phyloP scores from a whole-genome alignment of 2,888 invertebrate genomes.

The Synergus itoensis region DNA sequence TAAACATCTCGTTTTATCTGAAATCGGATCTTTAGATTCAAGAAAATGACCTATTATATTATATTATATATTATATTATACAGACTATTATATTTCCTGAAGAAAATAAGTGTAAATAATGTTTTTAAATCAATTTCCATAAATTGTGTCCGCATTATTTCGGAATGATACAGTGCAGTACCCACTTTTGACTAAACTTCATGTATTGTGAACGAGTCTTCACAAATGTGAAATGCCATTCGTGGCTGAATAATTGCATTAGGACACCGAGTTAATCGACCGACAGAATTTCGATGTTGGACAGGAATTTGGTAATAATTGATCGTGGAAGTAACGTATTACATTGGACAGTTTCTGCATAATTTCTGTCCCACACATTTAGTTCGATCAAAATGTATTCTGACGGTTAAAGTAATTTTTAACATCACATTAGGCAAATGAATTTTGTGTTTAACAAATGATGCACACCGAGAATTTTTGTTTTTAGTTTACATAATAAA shows the following conservation, averaged over 20 bases:
- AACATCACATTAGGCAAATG: neutral
- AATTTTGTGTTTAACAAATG: neutral
- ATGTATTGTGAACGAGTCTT: slow-evolving; percentile 39
- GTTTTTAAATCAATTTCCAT: neutral
- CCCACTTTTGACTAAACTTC: neutral
- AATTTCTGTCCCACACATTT: slow-evolving; percentile 47
- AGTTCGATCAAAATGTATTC: neutral
- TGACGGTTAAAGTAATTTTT: neutral
- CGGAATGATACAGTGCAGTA: slow-evolving; percentile 1
- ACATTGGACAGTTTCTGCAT: slow-evolving; percentile 51
- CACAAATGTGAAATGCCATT: slow-evolving; percentile 44
- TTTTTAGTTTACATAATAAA: neutral
- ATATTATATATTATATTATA: no score
- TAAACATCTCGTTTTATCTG: no score
- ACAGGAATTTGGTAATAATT: slow-evolving; percentile 59
- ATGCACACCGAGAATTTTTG: neutral
- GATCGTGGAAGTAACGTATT: slow-evolving; percentile 59
- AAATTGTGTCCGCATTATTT: neutral
- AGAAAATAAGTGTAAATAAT: neutral
- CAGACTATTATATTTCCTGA: no score
- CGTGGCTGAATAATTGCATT: slow-evolving; percentile 64
- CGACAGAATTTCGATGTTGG: slow-evolving; percentile 59
- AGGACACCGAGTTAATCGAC: slow-evolving; percentile 41
- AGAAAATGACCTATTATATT: no score
- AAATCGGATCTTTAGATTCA: no score